These are phyloP conservation scores for Phocoena phocoena DNA, from an alignment of 2,113 vertebrate species.

Conservation along the genomic window DNA sequence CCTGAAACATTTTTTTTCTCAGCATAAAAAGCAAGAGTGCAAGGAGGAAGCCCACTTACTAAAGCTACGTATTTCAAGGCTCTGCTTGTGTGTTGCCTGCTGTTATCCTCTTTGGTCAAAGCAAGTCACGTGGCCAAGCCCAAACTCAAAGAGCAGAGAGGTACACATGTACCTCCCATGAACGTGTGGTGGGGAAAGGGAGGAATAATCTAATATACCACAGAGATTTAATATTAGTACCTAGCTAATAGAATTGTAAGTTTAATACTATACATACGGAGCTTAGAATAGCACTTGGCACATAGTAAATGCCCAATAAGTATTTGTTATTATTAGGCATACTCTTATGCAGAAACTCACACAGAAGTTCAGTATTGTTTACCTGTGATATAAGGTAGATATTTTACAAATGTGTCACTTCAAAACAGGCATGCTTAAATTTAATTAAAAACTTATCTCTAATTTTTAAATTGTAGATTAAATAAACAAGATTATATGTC, in stretches of 20 bases:
- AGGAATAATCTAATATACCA: background rate
- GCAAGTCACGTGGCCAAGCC: background rate
- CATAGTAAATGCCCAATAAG: background rate
- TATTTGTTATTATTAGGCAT: background rate
- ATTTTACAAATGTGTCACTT: background rate
- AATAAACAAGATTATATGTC: background rate
- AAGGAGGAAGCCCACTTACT: background rate
- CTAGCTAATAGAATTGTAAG: background rate
- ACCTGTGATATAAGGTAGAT: background rate
- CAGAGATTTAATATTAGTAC: background rate
- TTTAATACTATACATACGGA: background rate
- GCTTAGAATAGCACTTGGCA: background rate
- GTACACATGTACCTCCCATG: background rate
- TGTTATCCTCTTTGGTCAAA: background rate
- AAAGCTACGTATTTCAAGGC: background rate
- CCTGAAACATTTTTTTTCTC: background rate
- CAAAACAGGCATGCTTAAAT: background rate
- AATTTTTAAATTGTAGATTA: background rate
- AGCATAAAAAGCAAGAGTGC: background rate
- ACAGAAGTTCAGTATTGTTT: background rate
- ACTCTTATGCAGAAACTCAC: background rate
- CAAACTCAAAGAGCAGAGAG: background rate
- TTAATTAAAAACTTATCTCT: conserved; percentile 7
- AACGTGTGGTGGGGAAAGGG: background rate
- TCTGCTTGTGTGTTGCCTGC: background rate